Conservation (phyloP, 2,113 vertebrate species). For the Lampris incognitus region DNA sequence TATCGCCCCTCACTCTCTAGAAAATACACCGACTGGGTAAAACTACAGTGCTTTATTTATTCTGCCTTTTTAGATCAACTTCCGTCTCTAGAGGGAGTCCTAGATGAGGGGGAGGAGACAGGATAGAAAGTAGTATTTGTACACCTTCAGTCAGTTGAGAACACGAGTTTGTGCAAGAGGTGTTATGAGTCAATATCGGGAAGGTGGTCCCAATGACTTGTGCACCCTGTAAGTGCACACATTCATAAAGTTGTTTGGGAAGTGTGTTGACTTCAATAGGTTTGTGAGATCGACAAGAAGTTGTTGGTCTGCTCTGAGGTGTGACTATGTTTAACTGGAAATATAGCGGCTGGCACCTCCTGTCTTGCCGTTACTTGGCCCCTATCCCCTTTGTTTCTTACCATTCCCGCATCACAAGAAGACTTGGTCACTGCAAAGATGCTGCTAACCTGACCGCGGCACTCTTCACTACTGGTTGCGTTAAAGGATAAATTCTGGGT, state of each 20-base stretch:
- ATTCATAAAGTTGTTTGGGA: background rate
- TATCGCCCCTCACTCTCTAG: no score
- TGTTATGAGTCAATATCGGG: constrained; percentile 45
- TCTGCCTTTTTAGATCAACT: constrained; percentile 24
- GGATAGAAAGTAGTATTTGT: background rate
- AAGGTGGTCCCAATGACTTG: constrained; percentile 30
- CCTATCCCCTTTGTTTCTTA: no score
- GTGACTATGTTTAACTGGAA: background rate
- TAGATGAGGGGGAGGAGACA: background rate
- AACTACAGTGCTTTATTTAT: constrained; percentile 23
- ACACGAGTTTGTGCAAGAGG: background rate
- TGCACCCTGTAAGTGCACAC: background rate
- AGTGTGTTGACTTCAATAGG: background rate
- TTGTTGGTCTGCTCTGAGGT: no score
- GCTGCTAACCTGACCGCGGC: no score
- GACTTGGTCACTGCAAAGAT: no score
- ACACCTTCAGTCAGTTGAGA: background rate
- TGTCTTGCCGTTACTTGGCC: no score
- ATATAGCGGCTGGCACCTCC: no score
- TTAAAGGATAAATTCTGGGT: no score
- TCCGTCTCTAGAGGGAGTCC: constrained; percentile 16
- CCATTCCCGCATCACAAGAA: no score
- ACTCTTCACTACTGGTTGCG: no score
- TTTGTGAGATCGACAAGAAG: no score
- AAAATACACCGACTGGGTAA: background rate